Base-by-base conservation (phyloP, 2,888 invertebrate genomes). In the Diaperis boleti region DNA sequence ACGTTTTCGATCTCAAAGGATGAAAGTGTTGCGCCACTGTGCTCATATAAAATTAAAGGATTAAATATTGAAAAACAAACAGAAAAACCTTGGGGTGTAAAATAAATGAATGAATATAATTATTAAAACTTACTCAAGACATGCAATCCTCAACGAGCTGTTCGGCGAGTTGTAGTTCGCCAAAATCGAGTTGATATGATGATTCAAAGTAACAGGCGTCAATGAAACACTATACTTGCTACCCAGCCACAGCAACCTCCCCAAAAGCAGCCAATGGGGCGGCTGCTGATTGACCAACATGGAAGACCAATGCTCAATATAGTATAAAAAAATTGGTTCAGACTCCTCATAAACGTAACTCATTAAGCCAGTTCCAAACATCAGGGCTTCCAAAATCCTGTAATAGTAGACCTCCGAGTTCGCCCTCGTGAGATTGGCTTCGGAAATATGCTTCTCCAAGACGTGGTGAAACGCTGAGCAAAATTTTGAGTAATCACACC, bases 301-400 rank as follows among this genome's bases (percentile, higher is more conserved):
- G 17, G 31, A 52, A 6, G 72, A 69, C 72, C 72, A 73, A 31
- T 64, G 45, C 15, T 66, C 68, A 11, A 73, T 26, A 33, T 70
- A 72, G 42, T 59, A 62, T 3, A 49, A 17, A 17, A 64, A 64
- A 35, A 26, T 47, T 26, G 49, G 18, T 41, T 68, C 39, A 2
- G 69, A 68, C 50, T 64, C 44, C 7, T 57, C 50, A 52, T 55
- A 68, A 50, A 57, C 49, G 20, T 56, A 35, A 31, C 59, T 45
- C 13, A 56, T 64, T 10, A 59, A 49, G n/a, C 71, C 71, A n/a
- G 69, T 35, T 31, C 69, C 69, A 41, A 49, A 72, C 65, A 73
- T 72, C 49, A 72, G 42, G 4, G 69, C 69, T 59, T 73, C 73
- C 0, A 66, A 59, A 37, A 72, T 54, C 49, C 69, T 42, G 5